A percentile compares a stretch with the other conserved stretches of the same genome.
phyloP scores from a whole-genome alignment of 2,888 invertebrate species.

The Lithophane socia region DNA sequence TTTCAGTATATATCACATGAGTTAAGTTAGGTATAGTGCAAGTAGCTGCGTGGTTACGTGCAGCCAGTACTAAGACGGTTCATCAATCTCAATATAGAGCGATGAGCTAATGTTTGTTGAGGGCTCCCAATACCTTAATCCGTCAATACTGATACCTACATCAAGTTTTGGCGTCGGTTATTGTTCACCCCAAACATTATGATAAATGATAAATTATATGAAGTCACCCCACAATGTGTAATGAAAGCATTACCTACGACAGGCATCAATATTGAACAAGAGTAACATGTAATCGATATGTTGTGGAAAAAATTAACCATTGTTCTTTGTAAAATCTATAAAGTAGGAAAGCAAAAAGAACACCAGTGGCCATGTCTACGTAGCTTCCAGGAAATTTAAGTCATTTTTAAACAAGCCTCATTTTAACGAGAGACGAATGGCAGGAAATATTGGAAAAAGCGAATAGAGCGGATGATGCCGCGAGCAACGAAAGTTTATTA shows the following conservation, averaged over 20 bases:
- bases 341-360: constrained; percentile 16
- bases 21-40: not conserved
- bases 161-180: constrained; percentile 44
- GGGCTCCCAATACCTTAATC: constrained; percentile 48
- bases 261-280: not conserved
- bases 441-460: constrained; percentile 52
- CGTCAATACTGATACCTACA: constrained; percentile 51
- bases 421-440: constrained; percentile 38
- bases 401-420: constrained; percentile 49
- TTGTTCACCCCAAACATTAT: constrained; percentile 23
- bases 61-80: constrained; percentile 23
- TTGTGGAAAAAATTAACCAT: not conserved
- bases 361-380: constrained; percentile 10
- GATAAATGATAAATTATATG: constrained; percentile 33
- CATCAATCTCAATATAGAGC: constrained; percentile 55
- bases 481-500: constrained; percentile 53
- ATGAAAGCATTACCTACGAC: not conserved
- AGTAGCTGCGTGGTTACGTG: constrained; percentile 18
- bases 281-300: not conserved
- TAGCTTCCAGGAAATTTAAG: constrained; percentile 38
- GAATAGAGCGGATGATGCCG: constrained; percentile 28
- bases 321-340: constrained; percentile 12
- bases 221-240: not conserved
- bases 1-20: not conserved
- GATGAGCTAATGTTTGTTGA: constrained; percentile 42